Percentiles rank a stretch among this genome's conserved stretches.
Conservation (phyloP, 2,797 vertebrate genomes). For the Labeo calbasu region DNA sequence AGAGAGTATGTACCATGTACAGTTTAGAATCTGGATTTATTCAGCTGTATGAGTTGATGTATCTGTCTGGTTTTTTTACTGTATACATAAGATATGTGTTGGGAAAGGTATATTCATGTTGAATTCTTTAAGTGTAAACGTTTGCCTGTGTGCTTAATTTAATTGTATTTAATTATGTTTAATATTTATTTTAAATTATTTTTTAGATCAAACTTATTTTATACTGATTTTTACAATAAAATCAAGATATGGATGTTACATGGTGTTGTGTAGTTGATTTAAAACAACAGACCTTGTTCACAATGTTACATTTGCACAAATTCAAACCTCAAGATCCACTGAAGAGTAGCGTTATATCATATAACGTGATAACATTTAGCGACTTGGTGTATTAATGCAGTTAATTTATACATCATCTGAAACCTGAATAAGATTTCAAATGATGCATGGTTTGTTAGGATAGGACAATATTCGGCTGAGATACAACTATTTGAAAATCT, state of each 20-base stretch:
- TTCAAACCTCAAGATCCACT: too few species aligned
- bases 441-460: too few species aligned
- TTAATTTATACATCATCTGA: too few species aligned
- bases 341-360: too few species aligned
- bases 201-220: background rate
- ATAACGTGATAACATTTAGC: too few species aligned
- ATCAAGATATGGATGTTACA: background rate
- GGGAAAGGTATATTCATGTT: background rate
- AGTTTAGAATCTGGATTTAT: conserved; percentile 36
- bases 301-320: too few species aligned
- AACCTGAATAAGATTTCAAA: too few species aligned
- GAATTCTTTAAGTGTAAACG: background rate
- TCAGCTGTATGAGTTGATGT: too few species aligned
- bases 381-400: too few species aligned
- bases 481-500: too few species aligned
- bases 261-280: background rate
- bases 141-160: background rate
- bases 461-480: too few species aligned
- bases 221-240: background rate
- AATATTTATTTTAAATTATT: conserved; percentile 1
- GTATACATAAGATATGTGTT: background rate
- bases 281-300: too few species aligned
- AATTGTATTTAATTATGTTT: background rate
- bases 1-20: conserved; percentile 64
- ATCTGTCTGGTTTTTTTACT: background rate